These are phyloP conservation scores for Alviniconcha strummeri DNA, from an alignment of 2,888 invertebrate species.

Conservation along the genomic window DNA sequence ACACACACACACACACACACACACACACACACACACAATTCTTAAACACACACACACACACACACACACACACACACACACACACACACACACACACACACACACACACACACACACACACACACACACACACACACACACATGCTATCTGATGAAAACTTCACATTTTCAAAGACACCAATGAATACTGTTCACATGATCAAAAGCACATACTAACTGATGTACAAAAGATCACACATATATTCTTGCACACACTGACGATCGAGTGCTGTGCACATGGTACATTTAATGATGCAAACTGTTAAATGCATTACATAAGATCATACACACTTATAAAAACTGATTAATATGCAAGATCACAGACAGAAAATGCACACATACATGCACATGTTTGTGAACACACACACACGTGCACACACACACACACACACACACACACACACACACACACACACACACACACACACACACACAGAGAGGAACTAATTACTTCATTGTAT, in stretches of 20 bases:
- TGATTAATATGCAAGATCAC: too few species aligned
- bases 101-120: not conserved
- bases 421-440: constrained; percentile 9
- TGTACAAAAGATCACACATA: too few species aligned
- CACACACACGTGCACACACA: not conserved
- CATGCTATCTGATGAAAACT: not conserved
- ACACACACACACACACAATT: too few species aligned
- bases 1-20: not conserved
- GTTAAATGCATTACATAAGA: too few species aligned
- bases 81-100: not conserved
- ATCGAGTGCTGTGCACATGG: too few species aligned
- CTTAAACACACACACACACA: too few species aligned
- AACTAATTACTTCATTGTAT: not conserved
- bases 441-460: not conserved
- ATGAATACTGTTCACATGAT: too few species aligned
- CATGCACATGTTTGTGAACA: not conserved
- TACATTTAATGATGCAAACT: too few species aligned
- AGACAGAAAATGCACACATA: not conserved
- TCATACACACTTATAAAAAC: too few species aligned
- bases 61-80: not conserved
- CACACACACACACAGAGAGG: not conserved
- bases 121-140: too few species aligned
- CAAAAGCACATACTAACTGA: too few species aligned
- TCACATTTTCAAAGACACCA: not conserved
- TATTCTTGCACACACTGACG: too few species aligned